Evolutionary conservation across 2,797 vertebrate genomes (phyloP), one percentile per base, ranked within the genome.

Genomic region (Nyctibius grandis): DNA sequence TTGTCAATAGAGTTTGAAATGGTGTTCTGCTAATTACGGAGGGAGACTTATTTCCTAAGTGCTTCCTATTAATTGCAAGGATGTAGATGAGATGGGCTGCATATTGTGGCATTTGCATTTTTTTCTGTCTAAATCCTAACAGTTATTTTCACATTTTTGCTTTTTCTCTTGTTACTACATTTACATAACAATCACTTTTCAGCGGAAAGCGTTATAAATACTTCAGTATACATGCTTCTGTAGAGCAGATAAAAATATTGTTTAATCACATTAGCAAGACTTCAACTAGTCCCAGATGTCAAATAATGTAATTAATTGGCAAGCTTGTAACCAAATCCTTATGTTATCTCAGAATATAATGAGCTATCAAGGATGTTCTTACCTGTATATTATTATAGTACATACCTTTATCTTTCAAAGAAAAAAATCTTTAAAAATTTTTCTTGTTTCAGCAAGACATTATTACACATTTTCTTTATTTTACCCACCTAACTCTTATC

Each of bases 221-320:
- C 19, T 53, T 79, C 19, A 64, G 38, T 69, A 78, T 72, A 70
- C 82, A 72, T 65, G 34, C 61, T 87, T 96, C 80, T 81, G 9
- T 23, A 77, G 44, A 91, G 67, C 56, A 85, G 42, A 84, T 57
- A 75, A 90, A 95, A 95, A 77, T 54, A 80, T 57, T 67, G 48
- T 95, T 86, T 73, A 83, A 90, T 95, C 78, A 88, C 31, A 91
- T 95, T 72, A 93, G 40, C 88, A 90, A 93, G 72, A 64, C 34
- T 94, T 86, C n/a, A 69, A 29, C 81, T 85, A 57, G 77, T 63
- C 92, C 79, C 57, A 88, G 51, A 92, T 92, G 80, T 94, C 93
- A 92, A 95, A 88, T 77, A 95, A 90, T 34, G 34, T 79, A 87
- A 91, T 93, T 93, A 96, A 92, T 79, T 93, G 60, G 45, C 28